A percentile compares a stretch with the other conserved stretches of the same genome.
Conservation (phyloP, 2,113 vertebrate genomes). For the Anarhynchus alexandrinus region DNA sequence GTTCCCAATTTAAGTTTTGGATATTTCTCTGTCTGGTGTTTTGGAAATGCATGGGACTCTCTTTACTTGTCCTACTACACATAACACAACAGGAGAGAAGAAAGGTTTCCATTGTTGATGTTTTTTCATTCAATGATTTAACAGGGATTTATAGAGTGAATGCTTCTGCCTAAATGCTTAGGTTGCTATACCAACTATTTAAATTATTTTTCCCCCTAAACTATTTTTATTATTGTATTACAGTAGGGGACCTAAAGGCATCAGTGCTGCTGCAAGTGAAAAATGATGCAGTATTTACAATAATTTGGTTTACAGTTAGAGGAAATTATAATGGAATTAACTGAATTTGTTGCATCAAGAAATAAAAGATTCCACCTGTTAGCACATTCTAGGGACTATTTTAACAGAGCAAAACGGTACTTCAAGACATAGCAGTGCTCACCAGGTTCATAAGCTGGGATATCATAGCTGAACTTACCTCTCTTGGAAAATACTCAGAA, state of each 20-base stretch:
- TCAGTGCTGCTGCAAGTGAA: background rate
- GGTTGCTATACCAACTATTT: background rate
- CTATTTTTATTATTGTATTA: background rate
- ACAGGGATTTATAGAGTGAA: background rate
- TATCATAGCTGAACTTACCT: background rate
- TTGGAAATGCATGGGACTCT: background rate
- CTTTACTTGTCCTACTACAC: background rate
- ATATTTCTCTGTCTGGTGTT: background rate
- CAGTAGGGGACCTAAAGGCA: background rate
- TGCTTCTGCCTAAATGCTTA: background rate
- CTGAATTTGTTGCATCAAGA: background rate
- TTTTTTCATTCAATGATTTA: background rate
- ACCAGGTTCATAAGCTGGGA: background rate
- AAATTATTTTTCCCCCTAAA: background rate
- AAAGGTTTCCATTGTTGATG: background rate
- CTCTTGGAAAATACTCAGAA: background rate
- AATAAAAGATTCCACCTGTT: background rate
- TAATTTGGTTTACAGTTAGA: background rate
- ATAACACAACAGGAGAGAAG: background rate
- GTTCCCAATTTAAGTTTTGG: background rate
- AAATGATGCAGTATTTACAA: background rate
- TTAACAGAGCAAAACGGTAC: background rate
- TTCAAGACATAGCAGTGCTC: background rate
- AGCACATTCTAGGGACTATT: background rate
- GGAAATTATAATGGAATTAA: background rate